These are phyloP conservation scores for Aplodontia rufa DNA, from an alignment of 2,113 vertebrate genomes.

Conservation along the genomic window DNA sequence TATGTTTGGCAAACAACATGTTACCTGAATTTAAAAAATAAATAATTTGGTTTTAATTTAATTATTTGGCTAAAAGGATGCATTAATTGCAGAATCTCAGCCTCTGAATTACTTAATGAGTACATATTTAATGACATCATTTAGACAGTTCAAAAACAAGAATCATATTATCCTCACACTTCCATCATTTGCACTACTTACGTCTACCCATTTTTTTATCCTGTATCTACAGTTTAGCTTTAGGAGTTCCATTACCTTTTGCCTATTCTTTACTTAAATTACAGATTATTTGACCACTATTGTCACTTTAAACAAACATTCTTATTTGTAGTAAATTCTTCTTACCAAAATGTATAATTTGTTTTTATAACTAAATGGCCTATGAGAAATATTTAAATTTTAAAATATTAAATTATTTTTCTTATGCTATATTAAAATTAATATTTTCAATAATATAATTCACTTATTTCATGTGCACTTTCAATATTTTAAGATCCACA, in stretches of 20 bases:
- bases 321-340: background rate
- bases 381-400: background rate
- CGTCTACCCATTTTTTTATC: background rate
- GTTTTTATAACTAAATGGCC: background rate
- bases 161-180: background rate
- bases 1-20: background rate
- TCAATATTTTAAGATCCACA: background rate
- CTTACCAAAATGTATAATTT: background rate
- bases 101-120: background rate
- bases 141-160: slow-evolving; percentile 17
- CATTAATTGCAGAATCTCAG: background rate
- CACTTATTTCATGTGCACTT: background rate
- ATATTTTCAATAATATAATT: background rate
- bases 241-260: background rate
- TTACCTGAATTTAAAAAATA: background rate
- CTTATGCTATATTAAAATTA: background rate
- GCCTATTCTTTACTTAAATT: background rate
- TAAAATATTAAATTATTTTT: background rate
- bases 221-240: background rate
- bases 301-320: background rate
- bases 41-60: background rate
- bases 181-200: background rate
- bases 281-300: background rate
- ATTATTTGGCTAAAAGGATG: background rate
- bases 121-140: background rate